Evolutionary conservation across 2,888 invertebrate genomes (phyloP).

Genomic region (Catocala sponsa): DNA sequence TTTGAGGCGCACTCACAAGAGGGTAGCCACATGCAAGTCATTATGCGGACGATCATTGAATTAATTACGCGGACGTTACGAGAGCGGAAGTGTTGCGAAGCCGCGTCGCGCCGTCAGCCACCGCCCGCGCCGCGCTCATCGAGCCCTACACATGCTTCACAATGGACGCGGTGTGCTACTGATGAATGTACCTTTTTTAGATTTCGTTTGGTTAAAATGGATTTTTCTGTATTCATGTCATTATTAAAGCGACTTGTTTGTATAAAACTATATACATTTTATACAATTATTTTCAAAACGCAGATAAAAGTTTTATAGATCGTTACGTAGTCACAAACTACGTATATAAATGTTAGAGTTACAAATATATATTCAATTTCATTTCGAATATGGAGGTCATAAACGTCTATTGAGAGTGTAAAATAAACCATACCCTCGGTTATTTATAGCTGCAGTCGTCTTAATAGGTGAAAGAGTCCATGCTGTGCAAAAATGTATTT

Average conservation of each 20-base stretch:
- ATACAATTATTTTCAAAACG: conserved; percentile 32
- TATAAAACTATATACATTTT: conserved; percentile 48
- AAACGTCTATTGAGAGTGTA: conserved; percentile 41
- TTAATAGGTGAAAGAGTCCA: conserved; percentile 40
- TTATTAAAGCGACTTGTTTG: conserved; percentile 40
- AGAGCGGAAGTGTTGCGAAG: conserved; percentile 69
- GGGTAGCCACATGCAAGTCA: conserved; percentile 83
- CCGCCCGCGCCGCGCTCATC: conserved; percentile 28
- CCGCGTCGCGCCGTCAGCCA: conserved; percentile 36
- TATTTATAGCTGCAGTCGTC: conserved; percentile 35
- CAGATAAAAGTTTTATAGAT: conserved; percentile 50
- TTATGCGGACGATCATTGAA: conserved; percentile 86
- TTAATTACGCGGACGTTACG: conserved; percentile 79
- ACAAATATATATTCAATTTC: conserved; percentile 43
- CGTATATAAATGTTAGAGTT: conserved; percentile 36
- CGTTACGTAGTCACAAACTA: conserved; percentile 35
- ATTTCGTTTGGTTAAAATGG: conserved; percentile 39
- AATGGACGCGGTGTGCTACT: conserved; percentile 33
- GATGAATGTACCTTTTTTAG: conserved; percentile 47
- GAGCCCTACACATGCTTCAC: conserved; percentile 39
- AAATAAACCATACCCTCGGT: conserved; percentile 26
- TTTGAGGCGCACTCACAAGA: conserved; percentile 70
- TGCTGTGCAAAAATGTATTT: conserved; percentile 39
- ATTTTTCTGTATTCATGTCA: conserved; percentile 37
- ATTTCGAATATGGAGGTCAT: conserved; percentile 28